Evolutionary conservation across 1,140 invertebrate genomes (phyloP).

Genomic region (Drosophila nannoptera): DNA sequence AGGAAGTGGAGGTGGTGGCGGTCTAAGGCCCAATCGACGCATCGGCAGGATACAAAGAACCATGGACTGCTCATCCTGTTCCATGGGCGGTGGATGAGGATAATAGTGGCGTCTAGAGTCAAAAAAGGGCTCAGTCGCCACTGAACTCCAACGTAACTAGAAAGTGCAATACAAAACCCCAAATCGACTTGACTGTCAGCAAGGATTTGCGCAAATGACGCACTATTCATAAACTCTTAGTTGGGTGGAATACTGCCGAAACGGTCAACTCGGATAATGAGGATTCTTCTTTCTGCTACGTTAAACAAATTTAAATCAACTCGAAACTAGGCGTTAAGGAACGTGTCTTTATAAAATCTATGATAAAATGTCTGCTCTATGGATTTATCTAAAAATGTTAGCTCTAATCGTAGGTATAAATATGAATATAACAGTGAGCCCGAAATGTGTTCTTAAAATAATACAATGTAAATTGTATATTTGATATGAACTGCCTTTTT

Average conservation of each 20-base stretch:
- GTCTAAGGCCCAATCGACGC: conserved; percentile 60
- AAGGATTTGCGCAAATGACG: conserved; percentile 41
- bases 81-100: conserved; percentile 53
- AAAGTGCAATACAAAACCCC: not conserved
- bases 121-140: conserved; percentile 6
- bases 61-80: conserved; percentile 41
- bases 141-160: not conserved
- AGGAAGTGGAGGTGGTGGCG: conserved; percentile 36
- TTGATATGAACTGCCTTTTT: no score
- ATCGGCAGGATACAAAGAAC: conserved; percentile 60
- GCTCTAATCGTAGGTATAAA: no score
- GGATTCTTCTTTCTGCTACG: conserved; percentile 25
- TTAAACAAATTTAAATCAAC: conserved; percentile 17
- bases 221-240: conserved; percentile 43
- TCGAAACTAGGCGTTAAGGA: conserved; percentile 1
- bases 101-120: conserved; percentile 41
- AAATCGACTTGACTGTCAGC: conserved; percentile 1
- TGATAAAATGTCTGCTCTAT: no score
- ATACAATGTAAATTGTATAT: no score
- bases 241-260: conserved; percentile 38
- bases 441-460: no score
- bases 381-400: no score
- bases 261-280: not conserved
- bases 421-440: no score
- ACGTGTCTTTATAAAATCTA: no score